A percentile compares a stretch with the other conserved stretches of the same genome.
phyloP scores from a whole-genome alignment of 64 coral and sea anemone genomes.

The Montipora capricornis region DNA sequence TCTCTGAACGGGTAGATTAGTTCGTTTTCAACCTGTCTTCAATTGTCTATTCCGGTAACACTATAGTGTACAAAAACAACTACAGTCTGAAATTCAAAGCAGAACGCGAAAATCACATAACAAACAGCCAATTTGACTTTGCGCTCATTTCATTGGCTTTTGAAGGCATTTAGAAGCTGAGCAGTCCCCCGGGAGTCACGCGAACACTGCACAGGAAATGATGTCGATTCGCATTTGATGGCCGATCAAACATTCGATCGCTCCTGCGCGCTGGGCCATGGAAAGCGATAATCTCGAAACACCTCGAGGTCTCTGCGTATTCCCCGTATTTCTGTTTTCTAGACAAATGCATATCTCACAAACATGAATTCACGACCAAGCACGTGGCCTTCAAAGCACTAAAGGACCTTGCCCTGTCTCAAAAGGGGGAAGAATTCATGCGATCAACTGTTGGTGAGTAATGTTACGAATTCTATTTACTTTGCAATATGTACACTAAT shows the following conservation, averaged over 20 bases:
- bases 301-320: neutral
- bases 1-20: neutral
- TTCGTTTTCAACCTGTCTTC: neutral
- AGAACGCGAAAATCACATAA: constrained; percentile 7
- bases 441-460: constrained; percentile 14
- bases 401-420: neutral
- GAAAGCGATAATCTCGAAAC: neutral
- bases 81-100: constrained; percentile 32
- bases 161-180: neutral
- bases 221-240: constrained; percentile 48
- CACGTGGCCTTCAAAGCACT: constrained; percentile 35
- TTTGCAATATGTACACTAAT: neutral
- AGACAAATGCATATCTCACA: neutral
- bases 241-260: constrained; percentile 24
- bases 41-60: constrained; percentile 11
- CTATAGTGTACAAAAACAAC: constrained; percentile 19
- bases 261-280: constrained; percentile 36
- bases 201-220: constrained; percentile 56
- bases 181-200: constrained; percentile 51
- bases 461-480: neutral
- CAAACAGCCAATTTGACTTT: constrained; percentile 6
- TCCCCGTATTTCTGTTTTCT: neutral
- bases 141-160: constrained; percentile 51
- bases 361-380: neutral
- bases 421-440: neutral